These are phyloP conservation scores for Otolemur crassicaudatus DNA, from an alignment of 2,797 vertebrate genomes.

Conservation along the genomic window DNA sequence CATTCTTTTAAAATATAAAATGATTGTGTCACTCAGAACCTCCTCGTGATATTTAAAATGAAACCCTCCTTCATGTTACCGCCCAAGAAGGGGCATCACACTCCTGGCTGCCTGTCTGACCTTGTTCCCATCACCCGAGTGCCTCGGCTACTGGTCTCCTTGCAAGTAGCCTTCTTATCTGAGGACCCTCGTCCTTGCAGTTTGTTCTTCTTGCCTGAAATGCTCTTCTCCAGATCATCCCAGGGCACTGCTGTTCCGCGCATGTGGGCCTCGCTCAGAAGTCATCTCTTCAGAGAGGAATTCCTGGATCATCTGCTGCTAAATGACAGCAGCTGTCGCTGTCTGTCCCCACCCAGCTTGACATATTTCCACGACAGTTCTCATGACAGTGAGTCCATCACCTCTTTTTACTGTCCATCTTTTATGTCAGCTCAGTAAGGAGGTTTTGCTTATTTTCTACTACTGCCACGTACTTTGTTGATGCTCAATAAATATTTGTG, in stretches of 20 bases:
- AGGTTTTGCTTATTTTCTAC: not conserved
- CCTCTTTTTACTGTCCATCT: not conserved
- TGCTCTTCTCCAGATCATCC: not conserved
- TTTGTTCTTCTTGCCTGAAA: not conserved
- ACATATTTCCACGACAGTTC: not conserved
- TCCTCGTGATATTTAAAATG: not conserved
- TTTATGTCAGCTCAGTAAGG: not conserved
- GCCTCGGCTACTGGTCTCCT: not conserved
- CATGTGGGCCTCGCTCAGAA: not conserved
- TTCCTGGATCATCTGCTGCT: not conserved
- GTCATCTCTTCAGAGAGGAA: conserved; percentile 3
- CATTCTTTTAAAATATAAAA: conserved; percentile 58
- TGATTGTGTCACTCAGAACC: not conserved
- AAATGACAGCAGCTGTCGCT: not conserved
- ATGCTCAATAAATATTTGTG: conserved; percentile 29
- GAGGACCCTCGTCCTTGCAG: not conserved
- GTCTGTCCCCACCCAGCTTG: not conserved
- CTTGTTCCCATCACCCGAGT: not conserved
- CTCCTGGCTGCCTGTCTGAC: not conserved
- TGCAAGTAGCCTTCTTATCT: not conserved
- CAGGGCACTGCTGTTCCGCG: not conserved
- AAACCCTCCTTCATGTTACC: not conserved
- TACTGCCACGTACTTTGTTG: not conserved
- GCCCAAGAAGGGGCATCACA: not conserved
- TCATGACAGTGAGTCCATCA: not conserved